Conservation (phyloP, 2,888 invertebrate species). For the Quadriops clusia region DNA sequence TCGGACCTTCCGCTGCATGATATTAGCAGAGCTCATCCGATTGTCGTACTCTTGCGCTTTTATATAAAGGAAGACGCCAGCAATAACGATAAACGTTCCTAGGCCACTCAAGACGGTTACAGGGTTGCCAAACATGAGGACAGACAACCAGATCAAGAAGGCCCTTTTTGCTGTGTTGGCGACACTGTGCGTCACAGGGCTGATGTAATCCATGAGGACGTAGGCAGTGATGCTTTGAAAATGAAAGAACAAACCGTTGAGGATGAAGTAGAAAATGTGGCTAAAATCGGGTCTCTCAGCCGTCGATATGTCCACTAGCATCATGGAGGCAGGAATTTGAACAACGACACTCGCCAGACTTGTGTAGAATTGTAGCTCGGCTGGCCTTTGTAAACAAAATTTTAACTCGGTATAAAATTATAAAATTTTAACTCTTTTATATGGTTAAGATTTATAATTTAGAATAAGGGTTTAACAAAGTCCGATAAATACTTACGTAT, state of each 20-base stretch:
- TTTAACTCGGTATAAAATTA: background rate
- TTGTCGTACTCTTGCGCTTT: conserved; percentile 54
- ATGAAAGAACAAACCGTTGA: conserved; percentile 67
- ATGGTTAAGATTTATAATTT: no score
- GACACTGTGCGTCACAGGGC: conserved; percentile 70
- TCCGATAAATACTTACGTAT: conserved; percentile 46
- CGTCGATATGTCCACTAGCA: conserved; percentile 50
- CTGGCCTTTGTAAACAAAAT: conserved; percentile 43
- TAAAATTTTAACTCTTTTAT: conserved; percentile 11
- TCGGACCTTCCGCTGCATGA: conserved; percentile 33
- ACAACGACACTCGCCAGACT: conserved; percentile 60
- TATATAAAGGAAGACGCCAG: conserved; percentile 63
- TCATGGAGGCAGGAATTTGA: conserved; percentile 56
- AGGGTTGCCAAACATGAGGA: conserved; percentile 61
- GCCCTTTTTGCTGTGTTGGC: conserved; percentile 71
- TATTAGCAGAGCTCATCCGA: conserved; percentile 27
- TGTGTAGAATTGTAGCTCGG: conserved; percentile 68
- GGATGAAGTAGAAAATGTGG: conserved; percentile 45
- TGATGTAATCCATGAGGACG: conserved; percentile 68
- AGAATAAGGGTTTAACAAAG: conserved; percentile 1
- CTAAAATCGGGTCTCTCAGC: conserved; percentile 39
- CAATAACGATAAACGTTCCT: conserved; percentile 57
- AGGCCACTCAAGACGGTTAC: conserved; percentile 60
- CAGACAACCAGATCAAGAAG: conserved; percentile 64
- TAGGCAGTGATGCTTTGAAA: conserved; percentile 71